Evolutionary conservation across 2,113 vertebrate species (phyloP).

Genomic region (Rousettus leschenaultii): DNA sequence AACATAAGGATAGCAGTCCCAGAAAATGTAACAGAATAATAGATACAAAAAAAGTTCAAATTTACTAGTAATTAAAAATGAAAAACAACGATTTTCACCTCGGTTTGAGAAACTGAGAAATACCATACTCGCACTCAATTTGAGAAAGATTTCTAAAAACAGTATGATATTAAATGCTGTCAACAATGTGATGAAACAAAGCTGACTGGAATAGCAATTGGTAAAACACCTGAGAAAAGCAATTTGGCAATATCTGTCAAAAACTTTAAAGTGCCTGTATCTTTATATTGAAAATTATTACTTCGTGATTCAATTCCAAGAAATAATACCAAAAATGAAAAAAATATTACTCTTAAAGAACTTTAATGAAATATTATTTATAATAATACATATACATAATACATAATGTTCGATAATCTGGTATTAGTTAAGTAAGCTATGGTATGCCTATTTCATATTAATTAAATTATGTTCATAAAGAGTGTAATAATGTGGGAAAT

Average conservation of each 20-base stretch:
- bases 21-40: conserved; percentile 32
- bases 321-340: background rate
- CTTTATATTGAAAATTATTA: conserved; percentile 34
- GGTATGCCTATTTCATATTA: background rate
- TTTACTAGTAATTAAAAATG: conserved; percentile 27
- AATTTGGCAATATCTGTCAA: conserved; percentile 37
- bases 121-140: background rate
- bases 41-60: background rate
- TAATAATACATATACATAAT: background rate
- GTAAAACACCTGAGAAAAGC: conserved; percentile 28
- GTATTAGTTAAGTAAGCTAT: conserved; percentile 14
- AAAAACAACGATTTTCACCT: conserved; percentile 24
- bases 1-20: background rate
- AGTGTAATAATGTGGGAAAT: background rate
- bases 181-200: conserved; percentile 30
- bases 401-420: background rate
- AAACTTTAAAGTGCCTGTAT: background rate
- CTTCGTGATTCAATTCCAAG: conserved; percentile 3
- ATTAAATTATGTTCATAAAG: conserved; percentile 9
- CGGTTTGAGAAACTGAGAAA: background rate
- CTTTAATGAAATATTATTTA: background rate
- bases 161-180: conserved; percentile 10
- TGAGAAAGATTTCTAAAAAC: background rate
- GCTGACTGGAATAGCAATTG: background rate
- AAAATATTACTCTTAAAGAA: conserved; percentile 35